Evolutionary conservation across 92 coral and sea anemone species (phyloP).

Genomic region (Phenganax marumi): DNA sequence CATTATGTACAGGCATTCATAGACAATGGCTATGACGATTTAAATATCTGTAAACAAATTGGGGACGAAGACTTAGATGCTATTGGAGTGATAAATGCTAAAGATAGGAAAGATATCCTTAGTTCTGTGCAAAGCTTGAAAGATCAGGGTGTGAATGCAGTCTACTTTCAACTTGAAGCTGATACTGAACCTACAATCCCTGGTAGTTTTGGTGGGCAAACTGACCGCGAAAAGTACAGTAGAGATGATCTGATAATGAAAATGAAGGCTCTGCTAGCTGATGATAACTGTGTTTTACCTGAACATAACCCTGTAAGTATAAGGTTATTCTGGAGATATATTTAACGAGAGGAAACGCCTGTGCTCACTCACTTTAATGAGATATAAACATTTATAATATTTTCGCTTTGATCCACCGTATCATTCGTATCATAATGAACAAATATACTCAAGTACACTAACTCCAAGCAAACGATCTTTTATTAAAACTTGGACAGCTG

Average conservation of each 20-base stretch:
- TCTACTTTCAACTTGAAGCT: slow-evolving; percentile 84
- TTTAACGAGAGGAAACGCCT: neutral
- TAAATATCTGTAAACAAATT: slow-evolving; percentile 95
- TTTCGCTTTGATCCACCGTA: slow-evolving; percentile 11
- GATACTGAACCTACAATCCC: slow-evolving; percentile 43
- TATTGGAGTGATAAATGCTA: slow-evolving; percentile 83
- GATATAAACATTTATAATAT: neutral
- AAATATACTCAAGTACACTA: slow-evolving; percentile 11
- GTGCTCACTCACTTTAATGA: neutral
- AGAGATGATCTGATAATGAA: slow-evolving; percentile 69
- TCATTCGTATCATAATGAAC: slow-evolving; percentile 1
- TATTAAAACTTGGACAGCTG: neutral
- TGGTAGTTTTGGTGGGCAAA: slow-evolving; percentile 53
- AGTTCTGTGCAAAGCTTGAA: slow-evolving; percentile 74
- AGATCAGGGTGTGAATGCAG: slow-evolving; percentile 81
- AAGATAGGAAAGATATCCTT: slow-evolving; percentile 86
- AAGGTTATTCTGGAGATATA: neutral
- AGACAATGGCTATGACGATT: slow-evolving; percentile 97
- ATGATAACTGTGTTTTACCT: slow-evolving; percentile 73
- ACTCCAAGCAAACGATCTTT: slow-evolving; percentile 4
- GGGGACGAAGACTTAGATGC: slow-evolving; percentile 98
- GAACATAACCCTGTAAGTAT: slow-evolving; percentile 77
- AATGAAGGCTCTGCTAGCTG: slow-evolving; percentile 69
- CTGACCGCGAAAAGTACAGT: slow-evolving; percentile 73
- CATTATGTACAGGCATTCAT: slow-evolving; percentile 90